Base-by-base conservation (phyloP, 2,888 invertebrate species). In the Andrena trimmerana region DNA sequence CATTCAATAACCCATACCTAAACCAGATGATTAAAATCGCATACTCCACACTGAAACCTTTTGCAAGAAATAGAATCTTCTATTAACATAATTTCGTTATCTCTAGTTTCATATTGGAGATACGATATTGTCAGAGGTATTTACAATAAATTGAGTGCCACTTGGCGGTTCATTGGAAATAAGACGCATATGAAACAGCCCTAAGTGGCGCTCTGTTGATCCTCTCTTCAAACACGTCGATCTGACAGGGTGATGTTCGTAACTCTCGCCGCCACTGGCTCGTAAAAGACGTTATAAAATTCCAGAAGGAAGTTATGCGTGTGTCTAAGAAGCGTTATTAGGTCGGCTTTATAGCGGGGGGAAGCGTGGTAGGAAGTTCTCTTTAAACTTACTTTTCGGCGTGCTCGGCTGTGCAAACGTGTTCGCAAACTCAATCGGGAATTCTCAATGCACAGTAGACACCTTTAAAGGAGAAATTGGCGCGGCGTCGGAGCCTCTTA, bases 371-470 rank as follows among this genome's bases (percentile, higher is more conserved):
- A 3, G 59, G 67, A 83, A 78, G 65, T 83, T 78, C 60, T 75
- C 83, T 83, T 83, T 83, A 79, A 86, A 86, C 86, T 86, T 84
- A 81, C 85, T 85, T 86, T 68, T 74, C 78, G 68, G 62, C 80
- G 63, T 71, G 78, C 72, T 77, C 66, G 77, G 62, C 60, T 63
- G 75, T 57, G 75, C 75, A 80, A 86, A 83, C 85, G 85, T 74
- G 77, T 79, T 84, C 86, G 86, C 77, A 84, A 86, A 86, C 86
- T 84, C 86, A 54, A 86, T 86, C 86, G 86, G 36, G 77, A 83
- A 80, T 86, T 86, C 83, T 79, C 83, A 83, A 80, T 78, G 80
- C 74, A 77, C 80, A 68, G 77, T 78, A 67, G 79, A 82, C 80
- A 78, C 73, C 66, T 83, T 85, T 79, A 68, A 65, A 74, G 63